Conservation (phyloP, 2,797 vertebrate species). For the Okamejei kenojei region DNA sequence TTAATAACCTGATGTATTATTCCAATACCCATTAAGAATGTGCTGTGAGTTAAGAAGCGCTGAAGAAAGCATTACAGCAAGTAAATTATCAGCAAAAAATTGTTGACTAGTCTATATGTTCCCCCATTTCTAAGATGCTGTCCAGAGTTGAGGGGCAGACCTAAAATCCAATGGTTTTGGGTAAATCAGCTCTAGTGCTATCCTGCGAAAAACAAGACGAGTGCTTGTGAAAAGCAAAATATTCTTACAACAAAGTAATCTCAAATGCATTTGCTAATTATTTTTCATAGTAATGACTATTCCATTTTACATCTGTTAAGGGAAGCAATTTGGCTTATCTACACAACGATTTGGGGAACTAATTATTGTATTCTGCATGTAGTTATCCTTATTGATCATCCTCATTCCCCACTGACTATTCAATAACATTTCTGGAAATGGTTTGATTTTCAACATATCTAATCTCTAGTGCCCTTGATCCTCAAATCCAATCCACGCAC, state of each 20-base stretch:
- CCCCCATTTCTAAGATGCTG: background rate
- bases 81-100: background rate
- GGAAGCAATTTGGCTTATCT: background rate
- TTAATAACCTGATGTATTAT: background rate
- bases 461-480: background rate
- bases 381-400: background rate
- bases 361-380: background rate
- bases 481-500: slow-evolving; percentile 49
- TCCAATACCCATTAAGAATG: background rate
- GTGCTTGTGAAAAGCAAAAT: background rate
- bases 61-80: background rate
- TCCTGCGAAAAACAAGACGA: background rate
- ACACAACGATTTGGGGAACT: background rate
- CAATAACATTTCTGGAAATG: background rate
- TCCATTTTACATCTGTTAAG: background rate
- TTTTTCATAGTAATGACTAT: background rate
- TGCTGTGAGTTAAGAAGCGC: no score
- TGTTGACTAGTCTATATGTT: background rate
- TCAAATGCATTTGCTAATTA: background rate
- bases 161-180: background rate
- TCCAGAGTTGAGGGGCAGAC: background rate
- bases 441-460: background rate
- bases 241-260: background rate
- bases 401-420: background rate
- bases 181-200: background rate